Base-by-base conservation (phyloP, 1,140 invertebrate species). In the Drosophila cardini region DNA sequence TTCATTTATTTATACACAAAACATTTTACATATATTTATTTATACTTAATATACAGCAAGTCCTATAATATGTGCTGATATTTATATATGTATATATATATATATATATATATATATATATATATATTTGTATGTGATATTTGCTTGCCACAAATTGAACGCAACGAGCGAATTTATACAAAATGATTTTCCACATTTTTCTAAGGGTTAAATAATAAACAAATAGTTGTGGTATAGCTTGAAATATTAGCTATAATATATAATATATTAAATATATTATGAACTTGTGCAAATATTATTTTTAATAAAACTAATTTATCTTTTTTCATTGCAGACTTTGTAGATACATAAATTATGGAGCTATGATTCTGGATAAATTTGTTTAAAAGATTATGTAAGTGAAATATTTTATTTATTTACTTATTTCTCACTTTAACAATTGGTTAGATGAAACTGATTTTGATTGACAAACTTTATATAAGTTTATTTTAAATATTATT, bases 91-190 rank as follows among this genome's bases (percentile, higher is more conserved):
- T 56, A 55, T 42, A 45, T 15, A 8, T 30, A 38, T 30, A 48
- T 52, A 42, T 56, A 6, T 16, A 30, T 30, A 55, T 32, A 36
- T 55, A 55, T 32, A 11, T 32, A 56, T 45, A 15, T 26, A 46
- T 32, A 65, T 48, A 36, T 30, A 46, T 26, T 34, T 30, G 32
- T n/a, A 58, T 43, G 6, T 15, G 2, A 52, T 62, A 65, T 72
- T 72, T 72, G 61, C 69, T 26, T 53, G 48, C 16, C 64, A 69
- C 56, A 74, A 50, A 56, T 46, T 69, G n/a, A 57, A 72, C 18
- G 42, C 30, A 69, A 74, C 70, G 60, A 56, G 58, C 40, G 42
- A 63, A 71, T 56, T 55, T 46, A 58, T 61, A n/a, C 57, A 60
- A 34, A 52, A 21, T 43, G 32, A 15, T 1, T 34, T 8, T 36